Conservation (phyloP, 1,140 invertebrate species). For the Orius insidiosus region DNA sequence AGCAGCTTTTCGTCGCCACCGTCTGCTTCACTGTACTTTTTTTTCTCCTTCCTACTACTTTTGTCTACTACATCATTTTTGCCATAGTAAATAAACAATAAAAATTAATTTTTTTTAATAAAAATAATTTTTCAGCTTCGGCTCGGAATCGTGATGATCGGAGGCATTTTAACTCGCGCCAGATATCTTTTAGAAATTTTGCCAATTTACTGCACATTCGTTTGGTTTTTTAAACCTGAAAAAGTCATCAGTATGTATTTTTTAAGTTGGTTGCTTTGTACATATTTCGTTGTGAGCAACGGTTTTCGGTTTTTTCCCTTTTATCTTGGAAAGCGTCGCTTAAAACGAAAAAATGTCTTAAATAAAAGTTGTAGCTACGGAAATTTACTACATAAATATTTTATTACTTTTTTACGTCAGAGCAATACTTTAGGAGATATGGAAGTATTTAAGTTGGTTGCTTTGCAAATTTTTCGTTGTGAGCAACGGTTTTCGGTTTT, state of each 20-base stretch:
- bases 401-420: no score
- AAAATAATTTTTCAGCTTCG: slow-evolving; percentile 40
- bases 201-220: slow-evolving; percentile 44
- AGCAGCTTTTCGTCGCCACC: slow-evolving; percentile 79
- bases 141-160: slow-evolving; percentile 40
- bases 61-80: slow-evolving; percentile 82
- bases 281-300: no score
- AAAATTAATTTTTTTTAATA: neutral
- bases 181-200: slow-evolving; percentile 43
- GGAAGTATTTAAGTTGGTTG: no score
- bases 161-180: slow-evolving; percentile 41
- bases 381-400: no score
- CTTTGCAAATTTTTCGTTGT: no score
- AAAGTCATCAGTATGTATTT: slow-evolving; percentile 37
- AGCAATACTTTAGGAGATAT: no score
- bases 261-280: no score
- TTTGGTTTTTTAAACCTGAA: slow-evolving; percentile 42
- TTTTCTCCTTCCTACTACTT: slow-evolving; percentile 74
- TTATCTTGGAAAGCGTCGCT: no score
- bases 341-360: no score
- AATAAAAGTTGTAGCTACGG: no score
- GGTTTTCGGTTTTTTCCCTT: no score
- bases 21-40: slow-evolving; percentile 73
- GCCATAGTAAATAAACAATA: slow-evolving; percentile 47
- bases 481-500: no score